Percentiles rank a stretch among this genome's conserved stretches.
phyloP scores from a whole-genome alignment of 1,140 invertebrate genomes.

The Gyrodactylus bullatarudis region DNA sequence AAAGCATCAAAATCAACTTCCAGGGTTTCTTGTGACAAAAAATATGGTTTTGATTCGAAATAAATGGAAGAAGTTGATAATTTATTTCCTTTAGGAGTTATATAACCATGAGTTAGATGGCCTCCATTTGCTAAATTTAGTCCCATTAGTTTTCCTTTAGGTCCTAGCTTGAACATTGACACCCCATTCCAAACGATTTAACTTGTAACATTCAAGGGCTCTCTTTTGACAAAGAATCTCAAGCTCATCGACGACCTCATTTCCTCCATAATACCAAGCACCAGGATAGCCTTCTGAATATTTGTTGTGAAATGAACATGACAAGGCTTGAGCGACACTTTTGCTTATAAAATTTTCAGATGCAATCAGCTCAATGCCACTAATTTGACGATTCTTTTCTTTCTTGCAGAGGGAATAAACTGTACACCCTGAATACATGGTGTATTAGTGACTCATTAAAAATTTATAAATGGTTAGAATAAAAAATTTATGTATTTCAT shows the following conservation, averaged over 20 bases:
- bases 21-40: slow-evolving; percentile 34
- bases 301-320: slow-evolving; percentile 76
- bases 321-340: slow-evolving; percentile 52
- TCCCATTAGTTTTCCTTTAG: slow-evolving; percentile 66
- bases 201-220: slow-evolving; percentile 41
- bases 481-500: no score
- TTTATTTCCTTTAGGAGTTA: slow-evolving; percentile 39
- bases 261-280: slow-evolving; percentile 35
- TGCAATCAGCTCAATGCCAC: slow-evolving; percentile 39
- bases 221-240: slow-evolving; percentile 55
- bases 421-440: no score
- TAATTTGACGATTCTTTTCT: slow-evolving; percentile 49
- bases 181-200: slow-evolving; percentile 59
- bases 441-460: no score
- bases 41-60: slow-evolving; percentile 83
- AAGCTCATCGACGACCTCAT: slow-evolving; percentile 73
- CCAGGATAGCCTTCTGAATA: slow-evolving; percentile 68
- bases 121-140: slow-evolving; percentile 67
- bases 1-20: slow-evolving; percentile 59
- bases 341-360: slow-evolving; percentile 58
- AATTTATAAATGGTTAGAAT: no score
- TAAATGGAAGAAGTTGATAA: slow-evolving; percentile 73
- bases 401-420: slow-evolving; percentile 39
- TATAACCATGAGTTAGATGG: slow-evolving; percentile 52
- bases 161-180: slow-evolving; percentile 63